These are phyloP conservation scores for Panonychus citri DNA, from an alignment of 1,140 invertebrate genomes.

Conservation along the genomic window DNA sequence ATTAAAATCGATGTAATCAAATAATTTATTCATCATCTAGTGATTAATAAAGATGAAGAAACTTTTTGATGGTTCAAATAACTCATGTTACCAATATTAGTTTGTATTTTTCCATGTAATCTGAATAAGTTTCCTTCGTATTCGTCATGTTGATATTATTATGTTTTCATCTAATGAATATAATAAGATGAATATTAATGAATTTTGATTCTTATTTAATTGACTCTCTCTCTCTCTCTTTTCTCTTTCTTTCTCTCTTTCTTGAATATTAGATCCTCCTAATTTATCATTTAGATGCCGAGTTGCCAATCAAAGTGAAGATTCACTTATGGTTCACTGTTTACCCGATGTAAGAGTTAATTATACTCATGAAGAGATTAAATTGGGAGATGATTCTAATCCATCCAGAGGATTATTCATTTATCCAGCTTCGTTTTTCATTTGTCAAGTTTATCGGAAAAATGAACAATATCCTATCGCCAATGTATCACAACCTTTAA, in stretches of 20 bases:
- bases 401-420: conserved; percentile 1
- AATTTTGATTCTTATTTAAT: no score
- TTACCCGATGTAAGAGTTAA: not conserved
- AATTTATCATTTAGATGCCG: conserved; percentile 9
- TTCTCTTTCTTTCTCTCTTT: no score
- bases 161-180: no score
- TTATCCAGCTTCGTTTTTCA: conserved; percentile 4
- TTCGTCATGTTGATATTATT: no score
- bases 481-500: conserved; percentile 1
- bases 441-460: conserved; percentile 8
- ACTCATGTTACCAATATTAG: no score
- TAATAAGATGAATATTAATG: no score
- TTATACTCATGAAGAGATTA: not conserved
- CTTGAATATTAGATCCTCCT: conserved; percentile 11
- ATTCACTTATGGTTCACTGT: conserved; percentile 4
- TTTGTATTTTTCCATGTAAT: no score
- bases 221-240: not conserved
- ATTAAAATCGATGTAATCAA: no score
- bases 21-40: no score
- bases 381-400: not conserved
- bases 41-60: no score
- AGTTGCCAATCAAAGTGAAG: conserved; percentile 8
- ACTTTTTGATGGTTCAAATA: no score
- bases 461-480: not conserved
- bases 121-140: no score